Base-by-base conservation (phyloP, 2,888 invertebrate species). In the Apoderus coryli region DNA sequence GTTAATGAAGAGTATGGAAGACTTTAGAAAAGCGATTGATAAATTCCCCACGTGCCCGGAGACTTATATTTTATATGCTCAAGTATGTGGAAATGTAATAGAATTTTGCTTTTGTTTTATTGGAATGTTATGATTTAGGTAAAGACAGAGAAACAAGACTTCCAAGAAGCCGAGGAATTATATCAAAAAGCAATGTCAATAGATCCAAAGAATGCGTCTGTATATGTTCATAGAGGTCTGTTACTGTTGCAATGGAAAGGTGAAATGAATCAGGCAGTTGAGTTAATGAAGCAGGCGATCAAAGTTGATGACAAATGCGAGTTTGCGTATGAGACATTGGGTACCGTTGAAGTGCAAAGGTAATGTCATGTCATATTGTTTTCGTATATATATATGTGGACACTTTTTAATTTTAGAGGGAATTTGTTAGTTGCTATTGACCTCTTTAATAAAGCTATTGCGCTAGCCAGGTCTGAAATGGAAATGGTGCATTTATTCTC, bases 321-420 rank as follows among this genome's bases (percentile, higher is more conserved):
- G 60, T 80, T 90, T 64, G 93, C 88, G 5, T 92, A 85, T 57
- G 95, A 95, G 64, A 90, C 92, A 25, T 64, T 93, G 37, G 93
- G 88, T 44, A 88, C 90, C 14, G 79, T 95, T 41, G 89, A 92
- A 69, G 86, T 93, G 40, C 93, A 93, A 62, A 67, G 79, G 85
- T 73, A 64, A 62, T 59, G n/a, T 45, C n/a, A n/a, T n/a, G n/a
- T n/a, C n/a, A n/a, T n/a, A n/a, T n/a, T 26, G 22, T 11, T 29
- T 29, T 19, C n/a, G n/a, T n/a, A n/a, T n/a, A n/a, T n/a, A n/a
- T n/a, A n/a, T n/a, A n/a, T n/a, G n/a, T n/a, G n/a, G n/a, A n/a
- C n/a, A n/a, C n/a, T n/a, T n/a, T n/a, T n/a, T 40, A 39, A 47
- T 66, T 71, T 38, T 65, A 86, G 86, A 46, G 86, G 85, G 25